Conservation (phyloP, 2,113 vertebrate genomes). For the Okapia johnstoni region DNA sequence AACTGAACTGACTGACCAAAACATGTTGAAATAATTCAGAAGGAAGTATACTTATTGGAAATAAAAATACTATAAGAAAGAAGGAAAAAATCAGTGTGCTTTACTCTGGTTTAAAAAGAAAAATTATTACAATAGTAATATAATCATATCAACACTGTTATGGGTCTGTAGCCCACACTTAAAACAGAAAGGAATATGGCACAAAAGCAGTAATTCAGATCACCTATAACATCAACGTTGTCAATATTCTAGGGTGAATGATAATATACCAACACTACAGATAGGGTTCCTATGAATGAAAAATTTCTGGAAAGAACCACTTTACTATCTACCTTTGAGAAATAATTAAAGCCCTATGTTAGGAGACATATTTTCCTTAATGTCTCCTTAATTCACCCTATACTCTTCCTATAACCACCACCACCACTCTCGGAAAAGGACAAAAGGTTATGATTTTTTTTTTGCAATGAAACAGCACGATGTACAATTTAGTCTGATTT, state of each 20-base stretch:
- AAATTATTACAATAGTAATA: background rate
- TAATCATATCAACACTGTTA: background rate
- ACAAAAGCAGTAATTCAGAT: background rate
- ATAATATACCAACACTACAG: background rate
- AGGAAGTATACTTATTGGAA: constrained; percentile 13
- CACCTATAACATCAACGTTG: background rate
- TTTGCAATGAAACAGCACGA: background rate
- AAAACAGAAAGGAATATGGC: background rate
- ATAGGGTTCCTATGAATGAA: background rate
- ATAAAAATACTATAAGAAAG: background rate
- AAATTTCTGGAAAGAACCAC: background rate
- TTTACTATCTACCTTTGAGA: background rate
- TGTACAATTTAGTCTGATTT: background rate
- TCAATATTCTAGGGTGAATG: background rate
- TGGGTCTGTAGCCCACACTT: background rate
- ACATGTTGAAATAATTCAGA: constrained; percentile 14
- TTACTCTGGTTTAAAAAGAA: background rate
- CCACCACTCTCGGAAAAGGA: background rate
- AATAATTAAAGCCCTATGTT: background rate
- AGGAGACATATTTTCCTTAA: background rate
- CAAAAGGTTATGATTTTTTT: background rate
- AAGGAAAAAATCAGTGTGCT: constrained; percentile 6
- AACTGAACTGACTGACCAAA: background rate
- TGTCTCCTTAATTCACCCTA: background rate
- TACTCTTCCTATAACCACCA: background rate